Conservation (phyloP, 2,113 vertebrate genomes). For the Cyprinodon brontotheroides region DNA sequence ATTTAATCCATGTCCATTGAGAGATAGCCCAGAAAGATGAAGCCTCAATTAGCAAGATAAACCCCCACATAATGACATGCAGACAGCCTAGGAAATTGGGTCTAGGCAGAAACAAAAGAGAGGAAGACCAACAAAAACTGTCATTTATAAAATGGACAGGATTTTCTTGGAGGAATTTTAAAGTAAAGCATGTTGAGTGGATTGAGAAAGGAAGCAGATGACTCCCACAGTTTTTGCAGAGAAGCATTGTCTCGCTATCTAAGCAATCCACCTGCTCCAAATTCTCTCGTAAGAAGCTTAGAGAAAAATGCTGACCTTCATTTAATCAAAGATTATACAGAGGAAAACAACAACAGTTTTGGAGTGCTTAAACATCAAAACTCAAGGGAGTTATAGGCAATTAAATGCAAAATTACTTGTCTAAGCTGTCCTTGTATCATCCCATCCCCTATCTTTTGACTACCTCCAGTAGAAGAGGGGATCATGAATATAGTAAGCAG, state of each 20-base stretch:
- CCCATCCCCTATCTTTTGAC: conserved; percentile 32
- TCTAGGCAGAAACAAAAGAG: conserved; percentile 46
- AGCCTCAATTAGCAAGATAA: conserved; percentile 81
- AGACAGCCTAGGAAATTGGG: conserved; percentile 69
- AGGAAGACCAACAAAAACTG: conserved; percentile 17
- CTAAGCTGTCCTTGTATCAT: conserved; percentile 74
- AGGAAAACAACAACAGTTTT: conserved; percentile 75
- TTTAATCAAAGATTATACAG: conserved; percentile 76
- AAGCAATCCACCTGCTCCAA: conserved; percentile 70
- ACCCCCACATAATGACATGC: conserved; percentile 70
- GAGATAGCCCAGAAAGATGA: conserved; percentile 76
- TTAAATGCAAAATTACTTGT: conserved; percentile 77
- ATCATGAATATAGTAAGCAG: conserved; percentile 58
- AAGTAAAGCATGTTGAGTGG: conserved; percentile 21
- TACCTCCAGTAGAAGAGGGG: conserved; percentile 55
- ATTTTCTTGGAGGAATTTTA: conserved; percentile 16
- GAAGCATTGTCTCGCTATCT: conserved; percentile 47
- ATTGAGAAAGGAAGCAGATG: conserved; percentile 12
- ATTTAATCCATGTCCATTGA: conserved; percentile 76
- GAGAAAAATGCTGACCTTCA: conserved; percentile 74
- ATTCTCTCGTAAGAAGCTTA: conserved; percentile 75
- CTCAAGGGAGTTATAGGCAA: conserved; percentile 73
- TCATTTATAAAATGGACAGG: conserved; percentile 25
- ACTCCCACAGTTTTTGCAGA: conserved; percentile 29
- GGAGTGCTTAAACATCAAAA: conserved; percentile 67